Evolutionary conservation across 2,797 vertebrate species (phyloP).

Genomic region (Pipistrellus nathusii): DNA sequence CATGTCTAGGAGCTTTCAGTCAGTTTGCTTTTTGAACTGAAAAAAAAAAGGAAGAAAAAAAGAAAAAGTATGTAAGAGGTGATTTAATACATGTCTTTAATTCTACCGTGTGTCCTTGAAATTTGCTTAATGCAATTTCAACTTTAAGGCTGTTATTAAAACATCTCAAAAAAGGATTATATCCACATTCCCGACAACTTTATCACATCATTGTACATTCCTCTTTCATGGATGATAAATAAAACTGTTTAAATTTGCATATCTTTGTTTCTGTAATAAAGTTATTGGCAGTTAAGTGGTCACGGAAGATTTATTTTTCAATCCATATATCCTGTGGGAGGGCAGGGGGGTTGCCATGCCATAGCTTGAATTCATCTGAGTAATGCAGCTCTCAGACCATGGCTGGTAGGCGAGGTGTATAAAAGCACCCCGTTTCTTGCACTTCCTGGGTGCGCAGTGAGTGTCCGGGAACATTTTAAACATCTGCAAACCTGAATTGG

Average conservation of each 20-base stretch:
- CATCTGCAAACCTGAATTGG: not conserved
- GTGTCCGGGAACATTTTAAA: not conserved
- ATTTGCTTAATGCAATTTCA: not conserved
- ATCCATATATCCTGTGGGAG: fast-evolving
- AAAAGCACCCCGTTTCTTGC: not conserved
- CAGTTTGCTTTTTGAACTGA: constrained; percentile 19
- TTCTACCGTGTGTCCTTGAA: not conserved
- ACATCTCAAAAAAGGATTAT: not conserved
- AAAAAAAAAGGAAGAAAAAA: not conserved
- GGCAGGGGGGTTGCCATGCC: not conserved
- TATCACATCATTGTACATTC: not conserved
- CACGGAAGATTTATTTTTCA: not conserved
- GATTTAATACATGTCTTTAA: not conserved
- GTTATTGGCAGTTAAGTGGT: not conserved
- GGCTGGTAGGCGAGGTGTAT: not conserved
- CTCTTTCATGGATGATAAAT: not conserved
- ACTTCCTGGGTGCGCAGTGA: not conserved
- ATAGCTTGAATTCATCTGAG: not conserved
- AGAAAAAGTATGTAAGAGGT: not conserved
- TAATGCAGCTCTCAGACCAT: not conserved
- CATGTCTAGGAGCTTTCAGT: not conserved
- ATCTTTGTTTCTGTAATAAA: not conserved
- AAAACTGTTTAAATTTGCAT: not conserved
- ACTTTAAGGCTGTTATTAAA: not conserved
- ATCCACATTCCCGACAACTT: not conserved